Percentiles rank a stretch among this genome's conserved stretches.
phyloP scores from a whole-genome alignment of 2,888 invertebrate genomes.

The Allygus modestus region DNA sequence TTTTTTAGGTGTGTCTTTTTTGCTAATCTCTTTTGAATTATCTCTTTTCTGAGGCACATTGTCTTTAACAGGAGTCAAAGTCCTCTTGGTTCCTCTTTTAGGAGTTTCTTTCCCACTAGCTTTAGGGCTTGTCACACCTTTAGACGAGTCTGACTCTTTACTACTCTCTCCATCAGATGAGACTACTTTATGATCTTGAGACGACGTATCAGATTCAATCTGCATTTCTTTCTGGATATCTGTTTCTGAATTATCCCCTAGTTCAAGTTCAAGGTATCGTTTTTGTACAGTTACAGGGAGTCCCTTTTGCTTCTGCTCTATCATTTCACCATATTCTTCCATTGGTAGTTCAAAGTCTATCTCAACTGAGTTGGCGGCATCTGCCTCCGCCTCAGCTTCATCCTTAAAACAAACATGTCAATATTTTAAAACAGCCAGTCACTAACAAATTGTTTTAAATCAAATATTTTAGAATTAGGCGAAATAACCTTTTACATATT shows the following conservation, averaged over 20 bases:
- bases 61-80: conserved; percentile 9
- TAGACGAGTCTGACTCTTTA: conserved; percentile 30
- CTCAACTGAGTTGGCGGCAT: not conserved
- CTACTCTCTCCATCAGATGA: conserved; percentile 15
- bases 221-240: not conserved
- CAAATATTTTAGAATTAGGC: no score
- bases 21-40: conserved; percentile 22
- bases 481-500: no score
- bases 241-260: not conserved
- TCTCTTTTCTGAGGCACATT: conserved; percentile 23
- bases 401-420: conserved; percentile 19
- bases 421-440: no score
- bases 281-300: not conserved
- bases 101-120: not conserved
- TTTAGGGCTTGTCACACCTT: not conserved
- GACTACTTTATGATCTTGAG: not conserved
- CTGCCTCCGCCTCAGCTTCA: conserved; percentile 48
- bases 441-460: no score
- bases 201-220: conserved; percentile 17
- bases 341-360: conserved; percentile 9
- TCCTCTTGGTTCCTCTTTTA: conserved; percentile 42
- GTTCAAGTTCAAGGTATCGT: not conserved
- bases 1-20: conserved; percentile 31
- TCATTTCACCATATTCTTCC: conserved; percentile 28
- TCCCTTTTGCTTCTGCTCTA: not conserved